These are phyloP conservation scores for Diplazon laetatorius DNA, from an alignment of 2,888 invertebrate species.

Conservation along the genomic window DNA sequence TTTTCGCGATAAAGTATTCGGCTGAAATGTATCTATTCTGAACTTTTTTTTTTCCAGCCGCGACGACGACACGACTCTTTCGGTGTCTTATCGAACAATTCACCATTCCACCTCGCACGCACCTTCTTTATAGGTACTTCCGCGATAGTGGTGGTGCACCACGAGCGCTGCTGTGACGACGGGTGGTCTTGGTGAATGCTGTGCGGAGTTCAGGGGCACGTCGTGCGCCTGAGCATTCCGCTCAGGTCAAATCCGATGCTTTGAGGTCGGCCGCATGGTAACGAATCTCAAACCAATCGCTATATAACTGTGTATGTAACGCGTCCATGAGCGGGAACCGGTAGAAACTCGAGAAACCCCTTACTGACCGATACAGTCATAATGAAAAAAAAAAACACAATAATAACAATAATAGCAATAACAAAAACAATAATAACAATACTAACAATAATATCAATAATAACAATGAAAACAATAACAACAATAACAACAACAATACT, in stretches of 20 bases:
- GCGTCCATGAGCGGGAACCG: background rate
- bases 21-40: background rate
- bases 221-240: slow-evolving; percentile 66
- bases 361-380: background rate
- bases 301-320: background rate
- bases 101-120: slow-evolving; percentile 48
- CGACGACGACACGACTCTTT: slow-evolving; percentile 35
- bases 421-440: background rate
- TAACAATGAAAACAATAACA: no score
- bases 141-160: slow-evolving; percentile 55
- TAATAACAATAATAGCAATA: background rate
- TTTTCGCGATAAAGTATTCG: background rate
- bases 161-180: slow-evolving; percentile 20
- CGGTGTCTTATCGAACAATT: slow-evolving; percentile 45
- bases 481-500: no score
- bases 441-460: no score
- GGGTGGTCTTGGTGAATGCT: slow-evolving; percentile 28
- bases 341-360: slow-evolving; percentile 34
- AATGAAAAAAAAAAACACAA: background rate
- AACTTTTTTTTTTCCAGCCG: background rate
- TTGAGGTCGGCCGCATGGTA: slow-evolving; percentile 50
- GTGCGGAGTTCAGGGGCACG: slow-evolving; percentile 55
- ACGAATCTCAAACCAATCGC: slow-evolving; percentile 49
- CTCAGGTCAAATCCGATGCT: slow-evolving; percentile 56
- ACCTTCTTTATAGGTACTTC: slow-evolving; percentile 61